A percentile compares a stretch with the other conserved stretches of the same genome.
Conservation (phyloP, 2,113 vertebrate species). For the Damaliscus lunatus region DNA sequence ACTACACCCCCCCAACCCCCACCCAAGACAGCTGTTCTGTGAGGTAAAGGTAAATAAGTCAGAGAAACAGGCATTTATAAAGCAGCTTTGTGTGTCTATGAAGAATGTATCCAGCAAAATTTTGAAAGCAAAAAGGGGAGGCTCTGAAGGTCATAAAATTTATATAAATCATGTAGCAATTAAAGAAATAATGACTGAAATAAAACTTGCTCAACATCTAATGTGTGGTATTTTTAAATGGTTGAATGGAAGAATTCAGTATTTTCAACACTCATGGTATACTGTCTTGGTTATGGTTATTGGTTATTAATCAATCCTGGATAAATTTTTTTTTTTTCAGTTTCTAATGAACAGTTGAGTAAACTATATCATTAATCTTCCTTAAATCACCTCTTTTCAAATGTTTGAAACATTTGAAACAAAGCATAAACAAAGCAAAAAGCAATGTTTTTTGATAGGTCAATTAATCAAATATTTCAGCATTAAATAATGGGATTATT, state of each 20-base stretch:
- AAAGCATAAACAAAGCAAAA: background rate
- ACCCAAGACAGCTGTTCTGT: background rate
- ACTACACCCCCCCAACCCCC: background rate
- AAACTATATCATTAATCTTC: background rate
- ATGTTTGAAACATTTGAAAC: background rate
- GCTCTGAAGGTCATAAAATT: conserved; percentile 13
- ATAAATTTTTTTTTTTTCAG: background rate
- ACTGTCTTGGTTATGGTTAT: background rate
- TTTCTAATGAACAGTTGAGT: conserved; percentile 5
- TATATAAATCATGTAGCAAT: conserved; percentile 1
- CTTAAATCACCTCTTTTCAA: background rate
- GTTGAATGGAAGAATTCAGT: background rate
- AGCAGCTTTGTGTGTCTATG: conserved; percentile 11
- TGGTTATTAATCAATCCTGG: background rate
- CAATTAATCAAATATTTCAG: conserved; percentile 2
- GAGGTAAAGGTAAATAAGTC: conserved; percentile 43
- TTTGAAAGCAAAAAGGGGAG: conserved; percentile 39
- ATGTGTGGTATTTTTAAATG: background rate
- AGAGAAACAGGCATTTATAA: conserved; percentile 38
- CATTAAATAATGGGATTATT: background rate
- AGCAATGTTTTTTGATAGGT: conserved; percentile 1
- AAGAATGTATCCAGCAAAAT: background rate
- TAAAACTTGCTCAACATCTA: background rate
- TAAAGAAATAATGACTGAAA: conserved; percentile 14
- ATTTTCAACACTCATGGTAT: background rate